Evolutionary conservation across 2,113 vertebrate genomes (phyloP).

Genomic region (Psittacula cyanocephala): DNA sequence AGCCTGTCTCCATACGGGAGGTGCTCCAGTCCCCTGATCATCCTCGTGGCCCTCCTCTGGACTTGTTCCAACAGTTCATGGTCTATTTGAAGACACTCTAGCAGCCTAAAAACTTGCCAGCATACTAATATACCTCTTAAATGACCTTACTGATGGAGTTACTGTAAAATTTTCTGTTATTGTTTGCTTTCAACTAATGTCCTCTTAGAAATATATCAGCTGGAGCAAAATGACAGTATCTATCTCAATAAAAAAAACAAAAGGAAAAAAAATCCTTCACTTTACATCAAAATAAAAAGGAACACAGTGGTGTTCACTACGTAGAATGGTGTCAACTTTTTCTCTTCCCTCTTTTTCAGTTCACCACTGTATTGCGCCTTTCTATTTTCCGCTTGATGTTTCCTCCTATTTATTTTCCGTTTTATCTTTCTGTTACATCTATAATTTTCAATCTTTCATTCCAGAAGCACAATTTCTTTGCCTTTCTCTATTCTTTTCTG

Average conservation of each 20-base stretch:
- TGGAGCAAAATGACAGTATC: neutral
- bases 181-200: neutral
- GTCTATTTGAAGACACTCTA: neutral
- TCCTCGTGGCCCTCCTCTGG: no score
- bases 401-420: neutral
- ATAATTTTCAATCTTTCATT: neutral
- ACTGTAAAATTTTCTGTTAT: neutral
- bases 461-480: neutral
- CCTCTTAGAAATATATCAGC: neutral
- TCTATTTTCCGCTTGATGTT: neutral
- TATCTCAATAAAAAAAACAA: neutral
- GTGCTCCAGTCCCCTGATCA: no score
- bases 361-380: neutral
- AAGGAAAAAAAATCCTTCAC: neutral
- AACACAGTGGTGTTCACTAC: neutral
- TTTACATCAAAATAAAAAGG: neutral
- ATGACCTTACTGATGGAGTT: neutral
- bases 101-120: neutral
- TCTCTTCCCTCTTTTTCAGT: neutral
- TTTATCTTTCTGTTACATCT: conserved; percentile 5
- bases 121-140: neutral
- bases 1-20: no score
- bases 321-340: neutral
- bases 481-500: neutral
- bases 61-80: no score